phyloP scores from a whole-genome alignment of 2,888 invertebrate genomes.

The Hyposoter dolosus region DNA sequence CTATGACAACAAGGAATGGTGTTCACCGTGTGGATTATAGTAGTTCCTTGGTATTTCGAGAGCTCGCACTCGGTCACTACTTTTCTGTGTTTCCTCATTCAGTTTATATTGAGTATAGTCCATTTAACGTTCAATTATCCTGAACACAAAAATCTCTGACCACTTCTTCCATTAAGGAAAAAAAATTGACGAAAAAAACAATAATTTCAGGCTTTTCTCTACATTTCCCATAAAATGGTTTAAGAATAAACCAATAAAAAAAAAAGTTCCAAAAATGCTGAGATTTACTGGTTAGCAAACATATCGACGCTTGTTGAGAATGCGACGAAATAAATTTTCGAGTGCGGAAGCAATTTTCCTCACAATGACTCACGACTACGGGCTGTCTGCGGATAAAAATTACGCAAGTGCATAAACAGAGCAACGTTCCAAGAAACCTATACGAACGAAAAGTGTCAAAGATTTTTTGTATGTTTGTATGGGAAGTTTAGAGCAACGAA shows the following conservation, averaged over 20 bases:
- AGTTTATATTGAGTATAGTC: not conserved
- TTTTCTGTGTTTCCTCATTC: constrained; percentile 13
- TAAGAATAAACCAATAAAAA: not conserved
- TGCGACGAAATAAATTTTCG: not conserved
- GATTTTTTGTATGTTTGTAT: not conserved
- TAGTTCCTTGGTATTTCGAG: constrained; percentile 45
- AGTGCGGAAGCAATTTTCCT: not conserved
- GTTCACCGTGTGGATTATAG: constrained; percentile 7
- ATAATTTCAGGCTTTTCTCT: not conserved
- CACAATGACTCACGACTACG: not conserved
- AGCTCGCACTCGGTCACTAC: constrained; percentile 44
- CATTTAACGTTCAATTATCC: constrained; percentile 10
- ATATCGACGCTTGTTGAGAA: not conserved
- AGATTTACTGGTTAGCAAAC: not conserved
- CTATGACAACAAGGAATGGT: constrained; percentile 33
- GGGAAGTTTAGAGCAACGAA: not conserved
- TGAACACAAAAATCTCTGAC: not conserved
- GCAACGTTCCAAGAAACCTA: not conserved
- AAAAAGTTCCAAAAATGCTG: not conserved
- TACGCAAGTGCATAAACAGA: not conserved
- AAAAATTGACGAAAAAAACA: not conserved
- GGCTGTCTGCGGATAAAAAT: not conserved
- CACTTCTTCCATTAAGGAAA: not conserved
- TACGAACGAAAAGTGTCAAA: not conserved
- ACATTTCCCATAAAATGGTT: not conserved